Conservation (phyloP, 2,888 invertebrate species). For the Cantharis lateralis region DNA sequence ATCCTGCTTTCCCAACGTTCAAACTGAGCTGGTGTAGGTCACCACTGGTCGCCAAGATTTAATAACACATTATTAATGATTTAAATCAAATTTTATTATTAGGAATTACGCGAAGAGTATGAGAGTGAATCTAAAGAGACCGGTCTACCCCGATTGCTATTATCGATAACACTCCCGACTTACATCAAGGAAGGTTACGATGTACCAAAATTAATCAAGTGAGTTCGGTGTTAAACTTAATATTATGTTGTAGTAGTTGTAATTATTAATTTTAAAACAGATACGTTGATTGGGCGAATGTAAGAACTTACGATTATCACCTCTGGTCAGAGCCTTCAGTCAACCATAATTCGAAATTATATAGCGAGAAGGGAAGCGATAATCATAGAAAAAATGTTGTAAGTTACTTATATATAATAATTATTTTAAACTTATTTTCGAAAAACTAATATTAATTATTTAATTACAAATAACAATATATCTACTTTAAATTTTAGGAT, state of each 20-base stretch:
- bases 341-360: slow-evolving; percentile 89
- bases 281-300: slow-evolving; percentile 90
- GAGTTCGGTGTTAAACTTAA: slow-evolving; percentile 43
- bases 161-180: slow-evolving; percentile 94
- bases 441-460: no score
- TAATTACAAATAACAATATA: no score
- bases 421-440: no score
- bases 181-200: slow-evolving; percentile 89
- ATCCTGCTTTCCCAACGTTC: no score
- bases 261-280: slow-evolving; percentile 50
- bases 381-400: slow-evolving; percentile 88
- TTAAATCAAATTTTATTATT: no score
- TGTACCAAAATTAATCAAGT: slow-evolving; percentile 82
- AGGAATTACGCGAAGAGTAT: slow-evolving; percentile 88
- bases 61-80: no score
- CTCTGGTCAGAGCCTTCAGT: slow-evolving; percentile 89
- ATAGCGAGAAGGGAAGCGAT: slow-evolving; percentile 81
- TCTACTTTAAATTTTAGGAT: no score
- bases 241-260: background rate
- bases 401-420: no score
- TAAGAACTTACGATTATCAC: slow-evolving; percentile 90
- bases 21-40: no score
- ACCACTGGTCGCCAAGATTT: no score
- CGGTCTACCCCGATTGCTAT: slow-evolving; percentile 74
- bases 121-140: slow-evolving; percentile 84